Evolutionary conservation across 2,797 vertebrate genomes (phyloP).

Genomic region (Gorsachius magnificus): DNA sequence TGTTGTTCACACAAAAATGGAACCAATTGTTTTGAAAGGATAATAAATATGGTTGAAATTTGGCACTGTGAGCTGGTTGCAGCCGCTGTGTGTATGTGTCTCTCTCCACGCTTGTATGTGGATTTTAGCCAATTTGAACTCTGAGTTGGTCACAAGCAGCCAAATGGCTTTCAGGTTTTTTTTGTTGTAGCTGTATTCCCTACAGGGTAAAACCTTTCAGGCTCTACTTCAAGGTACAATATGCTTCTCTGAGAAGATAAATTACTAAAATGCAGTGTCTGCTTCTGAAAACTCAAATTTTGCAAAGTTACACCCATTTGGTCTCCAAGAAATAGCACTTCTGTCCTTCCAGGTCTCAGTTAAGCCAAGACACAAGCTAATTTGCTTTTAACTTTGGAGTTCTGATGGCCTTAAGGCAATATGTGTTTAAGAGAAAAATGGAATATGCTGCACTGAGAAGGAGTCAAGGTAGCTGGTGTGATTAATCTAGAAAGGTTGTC

Average conservation of each 20-base stretch:
- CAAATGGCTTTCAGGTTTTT: slow-evolving; percentile 68
- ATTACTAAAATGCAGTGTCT: slow-evolving; percentile 64
- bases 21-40: slow-evolving; percentile 61
- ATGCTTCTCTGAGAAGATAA: slow-evolving; percentile 58
- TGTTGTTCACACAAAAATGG: slow-evolving; percentile 69
- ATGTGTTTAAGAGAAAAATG: slow-evolving; percentile 21
- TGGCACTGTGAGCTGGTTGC: slow-evolving; percentile 42
- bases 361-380: slow-evolving; percentile 63
- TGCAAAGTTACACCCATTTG: slow-evolving; percentile 2
- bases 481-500: slow-evolving; percentile 31
- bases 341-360: background rate
- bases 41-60: slow-evolving; percentile 82
- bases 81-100: slow-evolving; percentile 33
- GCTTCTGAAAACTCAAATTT: slow-evolving; percentile 48
- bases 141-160: slow-evolving; percentile 27
- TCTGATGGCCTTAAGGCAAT: slow-evolving; percentile 32
- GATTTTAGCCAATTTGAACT: slow-evolving; percentile 27
- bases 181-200: slow-evolving; percentile 73
- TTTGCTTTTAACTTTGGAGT: slow-evolving; percentile 31
- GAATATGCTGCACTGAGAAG: background rate
- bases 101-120: slow-evolving; percentile 43
- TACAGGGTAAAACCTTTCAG: slow-evolving; percentile 61
- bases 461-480: background rate
- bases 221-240: slow-evolving; percentile 58
- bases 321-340: slow-evolving; percentile 43